A percentile compares a stretch with the other conserved stretches of the same genome.
These are phyloP conservation scores for Gavia stellata DNA, from an alignment of 2,113 vertebrate genomes.

Conservation along the genomic window DNA sequence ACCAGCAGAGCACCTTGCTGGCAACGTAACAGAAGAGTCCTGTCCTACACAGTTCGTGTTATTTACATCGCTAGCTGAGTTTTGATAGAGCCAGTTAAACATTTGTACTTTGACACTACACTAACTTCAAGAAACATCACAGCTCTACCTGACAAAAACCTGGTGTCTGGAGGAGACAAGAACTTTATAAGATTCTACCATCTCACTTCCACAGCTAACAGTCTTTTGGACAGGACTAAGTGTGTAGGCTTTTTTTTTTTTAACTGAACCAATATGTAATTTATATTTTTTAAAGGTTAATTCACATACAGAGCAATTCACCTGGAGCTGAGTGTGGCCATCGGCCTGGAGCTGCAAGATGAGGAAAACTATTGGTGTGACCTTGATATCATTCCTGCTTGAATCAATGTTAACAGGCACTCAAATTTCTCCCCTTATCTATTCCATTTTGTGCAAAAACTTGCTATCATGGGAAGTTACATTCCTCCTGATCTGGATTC, in stretches of 20 bases:
- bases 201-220: background rate
- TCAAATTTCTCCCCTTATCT: background rate
- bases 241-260: background rate
- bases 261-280: background rate
- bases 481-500: background rate
- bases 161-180: background rate
- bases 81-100: background rate
- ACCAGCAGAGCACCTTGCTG: background rate
- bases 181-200: background rate
- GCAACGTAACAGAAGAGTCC: accelerated
- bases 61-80: no score
- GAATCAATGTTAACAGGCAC: background rate
- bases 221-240: background rate
- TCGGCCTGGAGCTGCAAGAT: background rate
- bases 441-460: background rate
- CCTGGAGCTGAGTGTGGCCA: background rate
- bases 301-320: background rate
- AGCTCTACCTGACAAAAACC: background rate
- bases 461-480: background rate
- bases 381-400: background rate
- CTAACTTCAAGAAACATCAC: background rate
- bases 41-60: no score
- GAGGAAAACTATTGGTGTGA: background rate
- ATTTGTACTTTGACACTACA: background rate
- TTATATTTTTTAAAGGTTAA: background rate